Percentiles rank a stretch among this genome's conserved stretches.
phyloP scores from a whole-genome alignment of 2,113 vertebrate genomes.

The Nanorana parkeri region DNA sequence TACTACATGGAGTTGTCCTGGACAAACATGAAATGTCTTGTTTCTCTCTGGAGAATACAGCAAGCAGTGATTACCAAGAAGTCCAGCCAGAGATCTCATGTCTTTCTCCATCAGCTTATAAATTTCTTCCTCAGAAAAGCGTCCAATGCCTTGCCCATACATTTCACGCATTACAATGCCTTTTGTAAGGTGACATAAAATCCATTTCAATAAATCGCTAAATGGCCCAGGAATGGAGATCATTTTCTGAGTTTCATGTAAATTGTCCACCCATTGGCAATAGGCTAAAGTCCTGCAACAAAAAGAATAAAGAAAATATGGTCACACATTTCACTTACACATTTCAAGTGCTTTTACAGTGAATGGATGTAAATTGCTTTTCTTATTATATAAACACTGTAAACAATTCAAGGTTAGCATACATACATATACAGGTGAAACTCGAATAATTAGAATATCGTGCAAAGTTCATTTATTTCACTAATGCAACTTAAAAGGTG shows the following conservation, averaged over 20 bases:
- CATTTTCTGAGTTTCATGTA: constrained; percentile 91
- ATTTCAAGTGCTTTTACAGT: too few species aligned
- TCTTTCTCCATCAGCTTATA: constrained; percentile 97
- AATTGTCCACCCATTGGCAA: constrained; percentile 97
- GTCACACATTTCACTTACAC: too few species aligned
- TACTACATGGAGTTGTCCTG: too few species aligned
- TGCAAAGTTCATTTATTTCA: too few species aligned
- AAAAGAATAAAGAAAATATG: constrained; percentile 48
- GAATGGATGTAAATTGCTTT: too few species aligned
- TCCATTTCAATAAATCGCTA: constrained; percentile 91
- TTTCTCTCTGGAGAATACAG: too few species aligned
- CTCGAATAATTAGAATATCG: too few species aligned
- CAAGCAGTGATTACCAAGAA: constrained; percentile 80
- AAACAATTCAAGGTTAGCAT: too few species aligned
- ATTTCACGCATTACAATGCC: constrained; percentile 93
- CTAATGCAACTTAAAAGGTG: too few species aligned
- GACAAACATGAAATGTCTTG: too few species aligned
- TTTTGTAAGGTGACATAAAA: constrained; percentile 89
- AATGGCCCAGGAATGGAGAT: constrained; percentile 90
- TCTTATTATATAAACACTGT: too few species aligned
- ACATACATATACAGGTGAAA: too few species aligned
- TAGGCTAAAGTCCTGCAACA: constrained; percentile 89
- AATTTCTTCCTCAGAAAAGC: constrained; percentile 92
- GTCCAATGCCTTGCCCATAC: constrained; percentile 95
- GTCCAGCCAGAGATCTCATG: constrained; percentile 90